A percentile compares a stretch with the other conserved stretches of the same genome.
Conservation (phyloP, 2,888 invertebrate genomes). For the Globia sparganii region DNA sequence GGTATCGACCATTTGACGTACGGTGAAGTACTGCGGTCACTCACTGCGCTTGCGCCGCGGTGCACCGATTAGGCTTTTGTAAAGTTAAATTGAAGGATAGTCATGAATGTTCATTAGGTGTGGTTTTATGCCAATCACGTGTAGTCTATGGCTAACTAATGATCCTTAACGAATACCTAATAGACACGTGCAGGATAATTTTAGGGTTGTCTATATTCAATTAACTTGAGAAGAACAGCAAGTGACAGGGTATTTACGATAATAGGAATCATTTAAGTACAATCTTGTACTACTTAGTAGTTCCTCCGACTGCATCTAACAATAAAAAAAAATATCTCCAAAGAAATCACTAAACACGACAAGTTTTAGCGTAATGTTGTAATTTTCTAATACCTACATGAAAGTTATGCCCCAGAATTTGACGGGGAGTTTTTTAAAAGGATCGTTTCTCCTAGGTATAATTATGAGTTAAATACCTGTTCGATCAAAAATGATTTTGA, state of each 20-base stretch:
- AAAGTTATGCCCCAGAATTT: constrained; percentile 37
- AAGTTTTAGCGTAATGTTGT: not conserved
- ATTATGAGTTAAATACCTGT: not conserved
- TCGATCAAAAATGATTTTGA: not conserved
- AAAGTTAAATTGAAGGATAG: constrained; percentile 28
- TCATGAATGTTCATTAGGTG: constrained; percentile 42
- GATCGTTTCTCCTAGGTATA: not conserved
- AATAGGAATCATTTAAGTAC: not conserved
- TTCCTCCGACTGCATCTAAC: not conserved
- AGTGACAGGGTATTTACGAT: constrained; percentile 9
- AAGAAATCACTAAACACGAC: not conserved
- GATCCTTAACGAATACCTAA: constrained; percentile 41
- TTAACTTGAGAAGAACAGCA: not conserved
- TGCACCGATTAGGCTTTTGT: constrained; percentile 38
- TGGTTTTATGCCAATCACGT: constrained; percentile 15
- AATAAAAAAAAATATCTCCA: constrained; percentile 1
- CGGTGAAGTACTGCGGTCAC: constrained; percentile 2
- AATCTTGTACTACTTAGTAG: no score
- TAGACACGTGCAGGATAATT: constrained; percentile 31
- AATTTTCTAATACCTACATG: constrained; percentile 37
- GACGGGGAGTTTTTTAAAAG: not conserved
- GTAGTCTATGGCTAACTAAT: constrained; percentile 24
- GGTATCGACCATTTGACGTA: constrained; percentile 7
- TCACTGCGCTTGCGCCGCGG: not conserved
- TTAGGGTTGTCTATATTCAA: constrained; percentile 6